Conservation (phyloP, 2,888 invertebrate genomes). For the Melieria picta region DNA sequence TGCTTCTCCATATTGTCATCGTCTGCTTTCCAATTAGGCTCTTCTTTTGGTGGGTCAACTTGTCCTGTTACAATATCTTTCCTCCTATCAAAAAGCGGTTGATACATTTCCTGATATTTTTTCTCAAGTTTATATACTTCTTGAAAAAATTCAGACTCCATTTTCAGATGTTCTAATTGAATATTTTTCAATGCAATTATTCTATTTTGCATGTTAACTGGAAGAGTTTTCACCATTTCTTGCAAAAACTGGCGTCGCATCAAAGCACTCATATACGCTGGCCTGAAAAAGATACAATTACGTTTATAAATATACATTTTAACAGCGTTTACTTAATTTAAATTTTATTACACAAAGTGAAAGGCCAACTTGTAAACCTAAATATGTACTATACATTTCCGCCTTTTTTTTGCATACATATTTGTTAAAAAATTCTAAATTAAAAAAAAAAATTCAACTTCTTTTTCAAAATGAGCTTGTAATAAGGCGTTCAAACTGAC, state of each 20-base stretch:
- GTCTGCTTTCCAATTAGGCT: slow-evolving; percentile 84
- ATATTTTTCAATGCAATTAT: slow-evolving; percentile 89
- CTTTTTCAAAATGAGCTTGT: too few species aligned
- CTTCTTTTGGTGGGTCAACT: slow-evolving; percentile 87
- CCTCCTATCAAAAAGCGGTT: slow-evolving; percentile 62
- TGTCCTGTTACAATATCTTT: slow-evolving; percentile 59
- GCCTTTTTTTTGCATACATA: too few species aligned
- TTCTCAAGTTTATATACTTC: slow-evolving; percentile 71
- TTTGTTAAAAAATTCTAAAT: too few species aligned
- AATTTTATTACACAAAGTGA: too few species aligned
- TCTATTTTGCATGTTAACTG: slow-evolving; percentile 76
- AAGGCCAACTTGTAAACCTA: too few species aligned
- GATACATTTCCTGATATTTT: slow-evolving; percentile 62
- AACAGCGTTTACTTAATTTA: too few species aligned
- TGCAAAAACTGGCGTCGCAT: slow-evolving; percentile 63
- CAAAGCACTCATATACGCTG: slow-evolving; percentile 61
- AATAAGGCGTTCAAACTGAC: too few species aligned
- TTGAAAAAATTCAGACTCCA: slow-evolving; percentile 94
- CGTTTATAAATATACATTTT: too few species aligned
- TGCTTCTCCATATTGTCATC: slow-evolving; percentile 76
- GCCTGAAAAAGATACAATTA: slow-evolving; percentile 44
- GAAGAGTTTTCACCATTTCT: slow-evolving; percentile 64
- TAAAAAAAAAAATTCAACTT: too few species aligned
- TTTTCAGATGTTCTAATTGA: slow-evolving; percentile 84
- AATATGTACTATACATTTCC: too few species aligned